Base-by-base conservation (phyloP, 2,113 vertebrate genomes). In the Epinephelus moara region DNA sequence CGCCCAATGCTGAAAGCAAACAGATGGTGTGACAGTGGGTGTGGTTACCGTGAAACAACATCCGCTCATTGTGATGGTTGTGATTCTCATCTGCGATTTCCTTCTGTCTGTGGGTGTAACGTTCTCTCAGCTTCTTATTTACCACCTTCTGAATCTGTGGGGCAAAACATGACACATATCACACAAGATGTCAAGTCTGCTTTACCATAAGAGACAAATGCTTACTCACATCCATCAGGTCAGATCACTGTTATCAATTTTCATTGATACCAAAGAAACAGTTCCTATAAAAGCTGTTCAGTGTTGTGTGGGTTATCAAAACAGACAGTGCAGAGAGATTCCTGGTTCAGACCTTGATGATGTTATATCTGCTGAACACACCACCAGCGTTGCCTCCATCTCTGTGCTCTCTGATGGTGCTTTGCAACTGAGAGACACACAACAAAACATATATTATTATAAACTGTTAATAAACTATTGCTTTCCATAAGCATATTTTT, bases 41-140 rank as follows among this genome's bases (percentile, higher is more conserved):
- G 55, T 33, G 45, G 19, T 94, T 95, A 99, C 98, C 98, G 0
- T 99, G 98, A 90, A 99, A 99, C 40, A 99, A 71, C 98, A 99
- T 99, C 85, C 98, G 97, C 70, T 99, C 98, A 0, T 99, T 99
- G 94, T 99, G 98, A 80, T 99, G 98, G 78, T 99, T 99, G 78
- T 99, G 98, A 80, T 99, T 99, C 93, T 99, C 98, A 49, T 99
- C 98, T 0, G 98, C 96, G 4, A 99, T 99, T 81, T 99, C 98
- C 88, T 99, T 99, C 92, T 99, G 98, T 0, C 98, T 92, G 93
- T 99, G 98, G 85, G 97, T 96, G 92, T 99, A 99, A 27, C 98
- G 95, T 70, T 99, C 98, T 83, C 98, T 92, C 86, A 99, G 90
- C 90, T 99, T 99, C 94, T 99, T 99, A 91, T 99, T 99, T 59